These are phyloP conservation scores for Sceloporus tristichus DNA, from an alignment of 2,113 vertebrate species.

Conservation along the genomic window DNA sequence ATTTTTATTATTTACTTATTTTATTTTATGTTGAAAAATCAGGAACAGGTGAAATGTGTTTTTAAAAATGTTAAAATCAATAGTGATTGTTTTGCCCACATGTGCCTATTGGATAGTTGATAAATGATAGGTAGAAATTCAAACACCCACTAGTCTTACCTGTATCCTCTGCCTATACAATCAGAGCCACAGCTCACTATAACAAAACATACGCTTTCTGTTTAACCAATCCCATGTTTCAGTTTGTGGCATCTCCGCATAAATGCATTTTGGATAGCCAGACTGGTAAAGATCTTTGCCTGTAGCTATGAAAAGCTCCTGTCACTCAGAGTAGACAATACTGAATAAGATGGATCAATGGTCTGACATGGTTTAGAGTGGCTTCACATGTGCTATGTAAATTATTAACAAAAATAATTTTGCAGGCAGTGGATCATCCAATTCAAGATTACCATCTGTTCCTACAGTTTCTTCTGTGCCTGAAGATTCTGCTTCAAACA, in stretches of 20 bases:
- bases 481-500: conserved; percentile 91
- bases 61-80: not conserved
- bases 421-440: conserved; percentile 86
- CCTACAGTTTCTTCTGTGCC: conserved; percentile 91
- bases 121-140: not conserved
- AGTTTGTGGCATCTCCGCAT: not conserved
- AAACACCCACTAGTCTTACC: not conserved
- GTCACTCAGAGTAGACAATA: not conserved
- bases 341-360: not conserved
- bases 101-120: not conserved
- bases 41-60: not conserved
- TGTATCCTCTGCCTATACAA: not conserved
- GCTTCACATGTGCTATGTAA: not conserved
- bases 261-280: not conserved
- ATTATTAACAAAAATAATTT: conserved; percentile 45
- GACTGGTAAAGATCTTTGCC: not conserved
- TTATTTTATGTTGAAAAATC: not conserved
- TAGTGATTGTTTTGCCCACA: not conserved
- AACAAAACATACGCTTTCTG: not conserved
- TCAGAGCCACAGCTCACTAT: not conserved
- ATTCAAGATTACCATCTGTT: conserved; percentile 92
- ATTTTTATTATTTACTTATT: no score
- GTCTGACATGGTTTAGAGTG: not conserved
- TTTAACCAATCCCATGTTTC: not conserved
- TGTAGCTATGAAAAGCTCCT: not conserved